phyloP scores from a whole-genome alignment of 2,888 invertebrate genomes.

The Calameuta filiformis region DNA sequence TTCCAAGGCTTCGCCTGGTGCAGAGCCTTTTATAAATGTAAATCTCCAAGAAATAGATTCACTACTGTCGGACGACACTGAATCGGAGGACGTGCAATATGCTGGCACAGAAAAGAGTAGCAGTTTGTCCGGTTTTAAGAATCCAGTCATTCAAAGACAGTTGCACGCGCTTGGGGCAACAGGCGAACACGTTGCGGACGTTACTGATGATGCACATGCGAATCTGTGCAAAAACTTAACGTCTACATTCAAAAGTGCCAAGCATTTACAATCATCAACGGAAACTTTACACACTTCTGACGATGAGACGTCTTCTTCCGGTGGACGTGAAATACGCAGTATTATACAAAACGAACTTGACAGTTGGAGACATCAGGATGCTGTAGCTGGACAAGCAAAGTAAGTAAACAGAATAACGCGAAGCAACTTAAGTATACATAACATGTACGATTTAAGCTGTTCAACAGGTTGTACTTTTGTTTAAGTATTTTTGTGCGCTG shows the following conservation, averaged over 20 bases:
- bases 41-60: not conserved
- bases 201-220: conserved; percentile 14
- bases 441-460: not conserved
- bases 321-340: conserved; percentile 73
- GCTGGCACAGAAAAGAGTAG: not conserved
- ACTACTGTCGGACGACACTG: not conserved
- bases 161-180: not conserved
- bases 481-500: not conserved
- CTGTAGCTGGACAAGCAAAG: conserved; percentile 64
- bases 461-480: not conserved
- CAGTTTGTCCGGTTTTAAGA: not conserved
- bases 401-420: conserved; percentile 4
- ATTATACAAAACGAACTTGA: conserved; percentile 68
- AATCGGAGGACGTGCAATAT: not conserved
- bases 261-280: conserved; percentile 4
- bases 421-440: not conserved
- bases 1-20: not conserved
- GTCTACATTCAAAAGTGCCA: conserved; percentile 10
- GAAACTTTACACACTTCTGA: conserved; percentile 58
- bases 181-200: conserved; percentile 1
- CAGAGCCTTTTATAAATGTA: not conserved
- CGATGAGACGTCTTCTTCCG: conserved; percentile 71
- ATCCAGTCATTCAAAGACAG: not conserved
- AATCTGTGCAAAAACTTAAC: conserved; percentile 2
- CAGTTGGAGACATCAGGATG: conserved; percentile 62